Percentiles rank a stretch among this genome's conserved stretches.
Evolutionary conservation across 2,113 vertebrate species (phyloP).

Genomic region (Formicarius rufipectus): DNA sequence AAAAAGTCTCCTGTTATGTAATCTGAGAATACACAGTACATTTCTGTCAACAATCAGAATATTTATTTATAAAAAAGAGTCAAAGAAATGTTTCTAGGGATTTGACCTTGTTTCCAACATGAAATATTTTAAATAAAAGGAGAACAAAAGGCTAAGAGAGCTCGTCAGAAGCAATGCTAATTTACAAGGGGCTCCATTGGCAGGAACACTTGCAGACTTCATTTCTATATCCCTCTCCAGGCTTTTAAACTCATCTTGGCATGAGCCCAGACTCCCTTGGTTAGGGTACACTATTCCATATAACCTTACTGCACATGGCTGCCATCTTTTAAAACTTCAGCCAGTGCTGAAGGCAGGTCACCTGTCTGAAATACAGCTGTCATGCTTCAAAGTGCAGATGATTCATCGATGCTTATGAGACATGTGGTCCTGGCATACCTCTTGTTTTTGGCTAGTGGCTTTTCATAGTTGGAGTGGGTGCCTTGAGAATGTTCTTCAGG

Average conservation of each 20-base stretch:
- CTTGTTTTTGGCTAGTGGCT: background rate
- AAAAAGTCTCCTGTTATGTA: background rate
- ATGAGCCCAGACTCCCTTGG: background rate
- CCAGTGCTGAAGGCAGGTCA: background rate
- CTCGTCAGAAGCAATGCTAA: background rate
- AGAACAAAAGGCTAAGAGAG: background rate
- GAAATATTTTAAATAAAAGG: background rate
- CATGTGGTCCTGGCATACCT: fast-evolving
- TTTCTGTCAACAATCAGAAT: background rate
- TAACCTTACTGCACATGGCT: background rate
- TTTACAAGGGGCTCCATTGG: fast-evolving
- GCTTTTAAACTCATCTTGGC: fast-evolving
- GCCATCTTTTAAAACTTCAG: background rate
- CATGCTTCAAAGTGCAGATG: background rate
- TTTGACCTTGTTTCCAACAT: background rate
- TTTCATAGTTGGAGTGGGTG: background rate
- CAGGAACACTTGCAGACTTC: background rate
- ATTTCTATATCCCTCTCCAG: background rate
- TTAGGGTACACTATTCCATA: background rate
- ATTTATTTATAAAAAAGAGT: background rate
- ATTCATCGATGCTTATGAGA: fast-evolving
- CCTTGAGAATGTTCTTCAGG: background rate
- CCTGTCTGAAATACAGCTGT: background rate
- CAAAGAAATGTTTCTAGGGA: background rate
- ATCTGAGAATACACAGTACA: background rate